A percentile compares a stretch with the other conserved stretches of the same genome.
Evolutionary conservation across 2,888 invertebrate genomes (phyloP).

Genomic region (Busseola fusca): DNA sequence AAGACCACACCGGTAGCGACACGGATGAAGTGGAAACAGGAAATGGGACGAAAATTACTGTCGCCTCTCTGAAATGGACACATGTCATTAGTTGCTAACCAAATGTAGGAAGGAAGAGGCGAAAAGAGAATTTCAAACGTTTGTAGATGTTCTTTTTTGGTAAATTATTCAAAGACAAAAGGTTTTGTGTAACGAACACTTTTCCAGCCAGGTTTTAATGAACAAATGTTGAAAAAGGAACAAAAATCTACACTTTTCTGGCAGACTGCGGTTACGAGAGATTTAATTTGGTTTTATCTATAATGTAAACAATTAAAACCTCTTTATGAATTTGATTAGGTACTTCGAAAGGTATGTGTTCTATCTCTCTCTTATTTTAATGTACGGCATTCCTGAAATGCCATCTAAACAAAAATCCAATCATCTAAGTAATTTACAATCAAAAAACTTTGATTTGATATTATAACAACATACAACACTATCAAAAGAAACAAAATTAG

Average conservation of each 20-base stretch:
- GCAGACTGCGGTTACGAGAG: background rate
- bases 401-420: background rate
- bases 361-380: too few species aligned
- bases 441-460: constrained; percentile 8
- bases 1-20: constrained; percentile 52
- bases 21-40: constrained; percentile 49
- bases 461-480: background rate
- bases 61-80: constrained; percentile 42
- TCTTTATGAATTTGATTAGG: background rate
- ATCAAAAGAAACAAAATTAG: constrained; percentile 16
- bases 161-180: background rate
- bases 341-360: background rate
- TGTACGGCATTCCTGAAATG: background rate
- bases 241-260: background rate
- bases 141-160: background rate
- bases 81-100: constrained; percentile 46
- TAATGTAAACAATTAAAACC: background rate
- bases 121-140: constrained; percentile 10
- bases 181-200: background rate
- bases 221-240: background rate
- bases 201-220: background rate
- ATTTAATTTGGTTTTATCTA: background rate
- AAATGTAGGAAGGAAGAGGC: constrained; percentile 14
- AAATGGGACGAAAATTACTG: constrained; percentile 49
- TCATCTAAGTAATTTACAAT: background rate